phyloP scores from a whole-genome alignment of 2,797 vertebrate genomes.

The Pogoniulus pusillus region DNA sequence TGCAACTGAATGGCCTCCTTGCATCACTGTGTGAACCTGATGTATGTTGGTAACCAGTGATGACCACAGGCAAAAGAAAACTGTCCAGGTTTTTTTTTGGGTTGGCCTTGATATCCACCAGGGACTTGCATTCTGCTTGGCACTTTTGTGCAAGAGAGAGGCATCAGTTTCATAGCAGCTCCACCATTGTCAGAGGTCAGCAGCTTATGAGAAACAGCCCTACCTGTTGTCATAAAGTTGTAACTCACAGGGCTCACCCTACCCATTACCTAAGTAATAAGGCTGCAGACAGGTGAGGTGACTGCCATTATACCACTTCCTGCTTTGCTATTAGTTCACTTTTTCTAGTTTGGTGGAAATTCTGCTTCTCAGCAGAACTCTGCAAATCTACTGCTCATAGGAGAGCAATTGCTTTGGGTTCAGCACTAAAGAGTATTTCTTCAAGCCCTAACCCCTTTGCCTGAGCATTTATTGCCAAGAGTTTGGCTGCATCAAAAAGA shows the following conservation, averaged over 20 bases:
- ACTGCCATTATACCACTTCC: background rate
- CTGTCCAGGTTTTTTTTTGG: background rate
- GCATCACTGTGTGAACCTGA: accelerated
- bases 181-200: background rate
- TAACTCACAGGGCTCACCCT: background rate
- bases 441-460: background rate
- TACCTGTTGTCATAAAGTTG: background rate
- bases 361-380: background rate
- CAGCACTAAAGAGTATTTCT: background rate
- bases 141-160: background rate
- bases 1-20: background rate
- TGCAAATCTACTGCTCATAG: background rate
- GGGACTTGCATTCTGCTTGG: background rate
- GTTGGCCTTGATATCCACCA: background rate
- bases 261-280: background rate
- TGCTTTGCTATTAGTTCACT: background rate
- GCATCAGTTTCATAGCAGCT: background rate
- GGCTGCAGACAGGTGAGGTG: background rate
- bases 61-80: background rate
- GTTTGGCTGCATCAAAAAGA: background rate
- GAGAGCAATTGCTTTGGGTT: background rate
- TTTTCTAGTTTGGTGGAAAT: background rate
- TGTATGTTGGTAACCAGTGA: background rate
- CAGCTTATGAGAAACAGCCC: background rate
- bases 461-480: background rate